Percentiles rank a stretch among this genome's conserved stretches.
phyloP scores from a whole-genome alignment of 2,113 vertebrate species.

The Cephalopholis sonnerati region DNA sequence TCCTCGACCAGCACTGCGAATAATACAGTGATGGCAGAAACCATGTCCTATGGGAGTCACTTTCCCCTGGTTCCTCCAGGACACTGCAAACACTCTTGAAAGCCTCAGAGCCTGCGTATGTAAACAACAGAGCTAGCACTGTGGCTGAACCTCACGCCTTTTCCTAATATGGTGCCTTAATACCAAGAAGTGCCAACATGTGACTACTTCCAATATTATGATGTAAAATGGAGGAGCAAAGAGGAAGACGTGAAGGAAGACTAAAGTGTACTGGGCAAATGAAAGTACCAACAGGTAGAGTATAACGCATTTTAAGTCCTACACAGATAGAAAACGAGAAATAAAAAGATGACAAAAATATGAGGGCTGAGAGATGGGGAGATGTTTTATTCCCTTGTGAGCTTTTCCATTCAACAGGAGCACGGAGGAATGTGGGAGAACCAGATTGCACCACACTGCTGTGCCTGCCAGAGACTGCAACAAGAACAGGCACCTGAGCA shows the following conservation, averaged over 20 bases:
- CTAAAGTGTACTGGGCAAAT: not conserved
- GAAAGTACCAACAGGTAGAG: not conserved
- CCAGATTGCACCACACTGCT: slow-evolving; percentile 39
- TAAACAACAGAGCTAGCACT: slow-evolving; percentile 54
- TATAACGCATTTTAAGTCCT: not conserved
- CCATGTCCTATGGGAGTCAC: slow-evolving; percentile 11
- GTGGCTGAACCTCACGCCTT: slow-evolving; percentile 33
- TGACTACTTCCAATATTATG: not conserved
- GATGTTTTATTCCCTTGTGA: slow-evolving; percentile 5
- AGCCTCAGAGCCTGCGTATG: slow-evolving; percentile 32
- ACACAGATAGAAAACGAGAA: not conserved
- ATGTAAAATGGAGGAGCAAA: slow-evolving; percentile 12
- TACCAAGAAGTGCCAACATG: slow-evolving; percentile 21
- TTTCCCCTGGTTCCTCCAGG: not conserved
- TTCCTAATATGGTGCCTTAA: slow-evolving; percentile 64
- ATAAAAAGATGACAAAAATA: not conserved
- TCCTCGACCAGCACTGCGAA: slow-evolving; percentile 3
- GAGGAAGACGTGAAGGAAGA: not conserved
- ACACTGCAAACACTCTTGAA: slow-evolving; percentile 28
- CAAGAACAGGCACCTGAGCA: slow-evolving; percentile 67
- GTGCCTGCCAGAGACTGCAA: slow-evolving; percentile 50
- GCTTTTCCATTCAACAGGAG: slow-evolving; percentile 37
- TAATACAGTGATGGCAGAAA: not conserved
- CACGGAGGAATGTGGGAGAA: slow-evolving; percentile 46
- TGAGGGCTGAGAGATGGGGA: slow-evolving; percentile 20